Evolutionary conservation across 2,888 invertebrate genomes (phyloP).

Genomic region (Hypolimnas misippus): DNA sequence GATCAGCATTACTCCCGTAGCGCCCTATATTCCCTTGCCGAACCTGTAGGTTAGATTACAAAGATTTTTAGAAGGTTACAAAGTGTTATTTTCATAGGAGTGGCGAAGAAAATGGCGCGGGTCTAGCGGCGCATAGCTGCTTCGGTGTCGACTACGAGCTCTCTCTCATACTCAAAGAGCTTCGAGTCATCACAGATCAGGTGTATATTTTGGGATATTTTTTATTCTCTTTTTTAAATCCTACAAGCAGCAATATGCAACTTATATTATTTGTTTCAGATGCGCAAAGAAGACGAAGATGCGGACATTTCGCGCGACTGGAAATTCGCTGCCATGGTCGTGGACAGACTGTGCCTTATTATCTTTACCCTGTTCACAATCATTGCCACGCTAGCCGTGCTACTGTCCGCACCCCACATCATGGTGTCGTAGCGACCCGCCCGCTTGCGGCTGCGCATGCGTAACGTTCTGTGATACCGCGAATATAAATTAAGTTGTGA

Average conservation of each 20-base stretch:
- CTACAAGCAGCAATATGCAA: too few species aligned
- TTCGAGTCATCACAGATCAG: slow-evolving; percentile 95
- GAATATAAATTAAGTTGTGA: slow-evolving; percentile 88
- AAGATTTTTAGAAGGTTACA: slow-evolving; percentile 48
- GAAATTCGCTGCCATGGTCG: slow-evolving; percentile 99
- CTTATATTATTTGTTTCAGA: slow-evolving; percentile 78
- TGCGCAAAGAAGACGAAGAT: slow-evolving; percentile 97
- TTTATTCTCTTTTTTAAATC: background rate
- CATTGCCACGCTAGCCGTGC: slow-evolving; percentile 98
- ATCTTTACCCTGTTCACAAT: slow-evolving; percentile 99
- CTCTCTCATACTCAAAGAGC: slow-evolving; percentile 96
- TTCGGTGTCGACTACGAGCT: slow-evolving; percentile 97
- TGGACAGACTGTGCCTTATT: slow-evolving; percentile 99
- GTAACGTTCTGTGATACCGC: slow-evolving; percentile 88
- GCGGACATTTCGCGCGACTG: slow-evolving; percentile 98
- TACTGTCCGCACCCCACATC: slow-evolving; percentile 98
- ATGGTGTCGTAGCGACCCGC: slow-evolving; percentile 92
- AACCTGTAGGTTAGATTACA: slow-evolving; percentile 75
- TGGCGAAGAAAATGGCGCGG: slow-evolving; percentile 87
- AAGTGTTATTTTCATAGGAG: slow-evolving; percentile 68
- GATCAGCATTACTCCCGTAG: slow-evolving; percentile 78
- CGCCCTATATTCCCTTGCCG: slow-evolving; percentile 76
- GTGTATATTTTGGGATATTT: slow-evolving; percentile 61
- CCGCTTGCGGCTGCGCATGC: slow-evolving; percentile 79
- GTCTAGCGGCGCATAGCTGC: slow-evolving; percentile 93